Evolutionary conservation across 37 sponge, comb jelly and placozoan genomes (phyloP).

Genomic region (Chondrilla cf. caribensis): DNA sequence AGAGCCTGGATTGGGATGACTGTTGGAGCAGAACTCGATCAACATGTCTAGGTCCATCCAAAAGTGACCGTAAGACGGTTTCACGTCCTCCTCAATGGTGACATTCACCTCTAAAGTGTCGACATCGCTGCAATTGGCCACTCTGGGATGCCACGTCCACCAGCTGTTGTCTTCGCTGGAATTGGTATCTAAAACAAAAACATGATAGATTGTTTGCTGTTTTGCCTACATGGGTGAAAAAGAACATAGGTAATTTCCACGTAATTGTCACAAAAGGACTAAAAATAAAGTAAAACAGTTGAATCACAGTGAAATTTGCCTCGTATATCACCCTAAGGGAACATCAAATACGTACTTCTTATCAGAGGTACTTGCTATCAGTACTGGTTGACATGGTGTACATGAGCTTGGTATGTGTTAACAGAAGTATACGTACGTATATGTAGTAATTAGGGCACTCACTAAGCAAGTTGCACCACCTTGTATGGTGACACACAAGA

Average conservation of each 20-base stretch:
- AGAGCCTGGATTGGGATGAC: too few relatives aligned
- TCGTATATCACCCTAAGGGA: neutral
- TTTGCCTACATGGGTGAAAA: neutral
- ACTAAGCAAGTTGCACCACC: too few relatives aligned
- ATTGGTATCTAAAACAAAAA: slow-evolving; percentile 63
- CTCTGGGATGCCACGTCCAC: slow-evolving; percentile 62
- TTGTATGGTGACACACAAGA: too few relatives aligned
- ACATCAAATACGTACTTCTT: too few relatives aligned
- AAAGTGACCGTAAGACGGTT: slow-evolving; percentile 57
- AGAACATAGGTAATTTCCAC: neutral
- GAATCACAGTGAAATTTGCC: neutral
- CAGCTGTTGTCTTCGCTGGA: slow-evolving; percentile 45
- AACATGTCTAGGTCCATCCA: slow-evolving; percentile 75
- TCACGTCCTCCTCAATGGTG: slow-evolving; percentile 24
- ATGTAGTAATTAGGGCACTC: too few relatives aligned
- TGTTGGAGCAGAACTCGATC: too few relatives aligned
- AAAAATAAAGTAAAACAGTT: too few relatives aligned
- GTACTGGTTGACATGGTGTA: too few relatives aligned
- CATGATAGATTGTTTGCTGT: slow-evolving; percentile 83
- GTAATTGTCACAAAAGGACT: neutral
- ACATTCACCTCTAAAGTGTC: slow-evolving; percentile 52
- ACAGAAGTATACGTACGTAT: neutral
- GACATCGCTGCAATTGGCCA: neutral
- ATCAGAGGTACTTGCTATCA: too few relatives aligned
- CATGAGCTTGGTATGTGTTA: neutral